Conservation (phyloP, 2,797 vertebrate genomes). For the Mormyrops boulengeri region DNA sequence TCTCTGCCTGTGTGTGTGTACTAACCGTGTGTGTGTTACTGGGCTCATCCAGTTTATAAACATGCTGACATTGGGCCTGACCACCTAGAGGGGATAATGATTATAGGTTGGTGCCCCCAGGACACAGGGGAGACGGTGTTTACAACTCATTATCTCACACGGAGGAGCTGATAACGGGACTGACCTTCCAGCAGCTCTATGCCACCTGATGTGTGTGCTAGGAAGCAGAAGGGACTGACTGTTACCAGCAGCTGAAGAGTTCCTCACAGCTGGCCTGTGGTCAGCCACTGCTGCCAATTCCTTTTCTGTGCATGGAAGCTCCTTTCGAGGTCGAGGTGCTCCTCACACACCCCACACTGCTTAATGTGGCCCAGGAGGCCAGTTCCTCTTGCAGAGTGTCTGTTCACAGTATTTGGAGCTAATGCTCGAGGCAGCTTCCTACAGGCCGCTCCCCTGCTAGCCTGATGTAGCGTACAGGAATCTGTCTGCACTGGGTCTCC, state of each 20-base stretch:
- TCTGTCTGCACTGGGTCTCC: neutral
- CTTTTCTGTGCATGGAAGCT: neutral
- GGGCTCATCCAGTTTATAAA: slow-evolving; percentile 12
- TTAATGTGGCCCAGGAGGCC: neutral
- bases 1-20: neutral
- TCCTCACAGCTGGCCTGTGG: neutral
- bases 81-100: neutral
- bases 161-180: neutral
- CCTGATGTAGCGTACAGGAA: neutral
- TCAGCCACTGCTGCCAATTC: neutral
- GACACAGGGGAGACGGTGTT: neutral
- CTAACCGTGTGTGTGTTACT: slow-evolving; percentile 17
- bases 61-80: neutral
- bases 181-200: neutral
- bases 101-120: neutral
- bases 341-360: neutral
- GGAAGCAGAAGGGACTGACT: neutral
- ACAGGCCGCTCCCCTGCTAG: neutral
- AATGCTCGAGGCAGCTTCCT: neutral
- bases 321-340: neutral
- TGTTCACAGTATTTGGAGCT: neutral
- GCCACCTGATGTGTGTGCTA: neutral
- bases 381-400: neutral
- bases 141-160: neutral
- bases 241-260: neutral